Evolutionary conservation across 2,113 vertebrate genomes (phyloP).

Genomic region (Gnathonemus echidnorhynchus): DNA sequence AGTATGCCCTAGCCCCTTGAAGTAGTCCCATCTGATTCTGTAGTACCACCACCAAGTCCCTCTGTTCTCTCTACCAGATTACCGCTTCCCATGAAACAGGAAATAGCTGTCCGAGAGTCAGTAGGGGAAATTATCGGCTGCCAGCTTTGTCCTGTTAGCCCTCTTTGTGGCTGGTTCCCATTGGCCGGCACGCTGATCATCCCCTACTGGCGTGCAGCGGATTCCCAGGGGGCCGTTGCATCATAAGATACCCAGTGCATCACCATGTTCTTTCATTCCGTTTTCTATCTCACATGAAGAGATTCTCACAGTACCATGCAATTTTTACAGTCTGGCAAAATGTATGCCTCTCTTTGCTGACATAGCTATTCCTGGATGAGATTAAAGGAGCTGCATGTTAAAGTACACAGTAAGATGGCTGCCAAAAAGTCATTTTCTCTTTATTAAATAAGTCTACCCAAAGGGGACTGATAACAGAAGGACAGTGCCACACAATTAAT

Average conservation of each 20-base stretch:
- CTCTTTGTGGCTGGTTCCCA: not conserved
- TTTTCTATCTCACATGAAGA: not conserved
- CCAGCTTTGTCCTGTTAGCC: not conserved
- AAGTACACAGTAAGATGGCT: conserved; percentile 28
- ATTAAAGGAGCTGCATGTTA: conserved; percentile 32
- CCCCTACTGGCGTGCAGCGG: not conserved
- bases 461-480: conserved; percentile 51
- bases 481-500: conserved; percentile 50
- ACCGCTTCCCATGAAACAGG: not conserved
- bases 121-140: not conserved
- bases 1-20: not conserved
- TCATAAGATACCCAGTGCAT: not conserved
- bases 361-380: conserved; percentile 7
- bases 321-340: not conserved
- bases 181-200: not conserved
- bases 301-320: not conserved
- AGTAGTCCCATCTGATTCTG: not conserved
- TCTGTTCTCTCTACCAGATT: not conserved
- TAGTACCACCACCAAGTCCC: not conserved
- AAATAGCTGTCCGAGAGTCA: not conserved
- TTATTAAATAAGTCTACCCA: conserved; percentile 53
- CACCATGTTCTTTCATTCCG: not conserved
- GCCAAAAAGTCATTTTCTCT: conserved; percentile 46
- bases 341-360: not conserved
- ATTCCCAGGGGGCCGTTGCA: not conserved